These are phyloP conservation scores for Erebia aethiops DNA, from an alignment of 2,888 invertebrate species.

Conservation along the genomic window DNA sequence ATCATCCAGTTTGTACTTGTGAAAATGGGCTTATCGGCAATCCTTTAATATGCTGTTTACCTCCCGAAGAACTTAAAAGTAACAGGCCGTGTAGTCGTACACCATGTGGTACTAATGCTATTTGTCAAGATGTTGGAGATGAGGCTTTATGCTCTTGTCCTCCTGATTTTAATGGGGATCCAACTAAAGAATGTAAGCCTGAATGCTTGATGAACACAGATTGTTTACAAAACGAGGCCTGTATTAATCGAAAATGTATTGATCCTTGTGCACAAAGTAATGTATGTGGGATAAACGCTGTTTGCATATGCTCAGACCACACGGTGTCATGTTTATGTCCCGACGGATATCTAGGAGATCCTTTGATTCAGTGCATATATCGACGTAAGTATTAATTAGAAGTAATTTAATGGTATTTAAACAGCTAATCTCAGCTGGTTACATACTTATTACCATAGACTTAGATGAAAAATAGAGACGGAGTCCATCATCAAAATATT, in stretches of 20 bases:
- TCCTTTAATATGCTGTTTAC: constrained; percentile 88
- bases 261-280: constrained; percentile 88
- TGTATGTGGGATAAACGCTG: constrained; percentile 91
- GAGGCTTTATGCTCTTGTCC: constrained; percentile 90
- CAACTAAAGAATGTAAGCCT: constrained; percentile 88
- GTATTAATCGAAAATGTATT: constrained; percentile 88
- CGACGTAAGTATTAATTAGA: constrained; percentile 64
- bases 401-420: neutral
- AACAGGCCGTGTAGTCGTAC: constrained; percentile 88
- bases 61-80: constrained; percentile 78
- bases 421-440: too few species aligned
- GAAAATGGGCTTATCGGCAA: constrained; percentile 88
- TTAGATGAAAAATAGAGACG: too few species aligned
- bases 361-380: constrained; percentile 88
- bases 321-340: constrained; percentile 92
- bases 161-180: constrained; percentile 90
- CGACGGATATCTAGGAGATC: constrained; percentile 90
- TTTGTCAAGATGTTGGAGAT: constrained; percentile 87
- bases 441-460: too few species aligned
- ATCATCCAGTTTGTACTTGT: constrained; percentile 91
- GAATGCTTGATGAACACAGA: constrained; percentile 93
- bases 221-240: constrained; percentile 88
- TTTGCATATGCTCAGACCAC: constrained; percentile 91
- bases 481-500: too few species aligned
- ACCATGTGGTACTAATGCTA: constrained; percentile 91